A percentile compares a stretch with the other conserved stretches of the same genome.
Conservation (phyloP, 2,113 vertebrate genomes). For the Carassius gibelio region DNA sequence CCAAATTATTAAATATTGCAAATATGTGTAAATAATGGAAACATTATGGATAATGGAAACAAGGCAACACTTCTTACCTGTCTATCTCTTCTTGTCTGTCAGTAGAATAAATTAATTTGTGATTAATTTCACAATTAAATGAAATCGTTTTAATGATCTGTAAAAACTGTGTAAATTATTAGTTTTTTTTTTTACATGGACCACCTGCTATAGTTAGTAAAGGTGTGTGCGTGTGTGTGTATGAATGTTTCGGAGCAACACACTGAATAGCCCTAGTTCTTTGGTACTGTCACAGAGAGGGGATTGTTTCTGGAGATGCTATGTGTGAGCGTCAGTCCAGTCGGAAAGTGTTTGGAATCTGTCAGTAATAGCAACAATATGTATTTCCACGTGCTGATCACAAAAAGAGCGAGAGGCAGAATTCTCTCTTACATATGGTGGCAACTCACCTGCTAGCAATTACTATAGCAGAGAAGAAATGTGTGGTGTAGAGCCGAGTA, state of each 20-base stretch:
- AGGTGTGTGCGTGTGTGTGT: background rate
- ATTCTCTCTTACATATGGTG: slow-evolving; percentile 42
- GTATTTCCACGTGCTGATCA: slow-evolving; percentile 46
- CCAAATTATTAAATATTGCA: background rate
- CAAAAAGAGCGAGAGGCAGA: slow-evolving; percentile 22
- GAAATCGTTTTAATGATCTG: background rate
- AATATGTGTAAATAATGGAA: background rate
- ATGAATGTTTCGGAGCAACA: background rate
- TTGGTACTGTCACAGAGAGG: slow-evolving; percentile 5
- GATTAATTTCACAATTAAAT: background rate
- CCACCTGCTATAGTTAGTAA: background rate
- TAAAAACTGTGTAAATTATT: background rate
- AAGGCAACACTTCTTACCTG: background rate
- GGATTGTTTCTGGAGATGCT: slow-evolving; percentile 22
- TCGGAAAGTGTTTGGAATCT: slow-evolving; percentile 37
- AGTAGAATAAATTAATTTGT: background rate
- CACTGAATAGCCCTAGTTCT: background rate
- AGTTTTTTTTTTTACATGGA: background rate
- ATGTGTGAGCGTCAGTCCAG: slow-evolving; percentile 5
- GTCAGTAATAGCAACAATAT: slow-evolving; percentile 44
- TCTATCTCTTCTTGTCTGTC: background rate
- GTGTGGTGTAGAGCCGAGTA: slow-evolving; percentile 31
- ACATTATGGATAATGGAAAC: background rate
- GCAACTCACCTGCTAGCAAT: slow-evolving; percentile 55
- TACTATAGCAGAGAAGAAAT: slow-evolving; percentile 43